These are phyloP conservation scores for Tenthredo amoena DNA, from an alignment of 2,888 invertebrate genomes.

Conservation along the genomic window DNA sequence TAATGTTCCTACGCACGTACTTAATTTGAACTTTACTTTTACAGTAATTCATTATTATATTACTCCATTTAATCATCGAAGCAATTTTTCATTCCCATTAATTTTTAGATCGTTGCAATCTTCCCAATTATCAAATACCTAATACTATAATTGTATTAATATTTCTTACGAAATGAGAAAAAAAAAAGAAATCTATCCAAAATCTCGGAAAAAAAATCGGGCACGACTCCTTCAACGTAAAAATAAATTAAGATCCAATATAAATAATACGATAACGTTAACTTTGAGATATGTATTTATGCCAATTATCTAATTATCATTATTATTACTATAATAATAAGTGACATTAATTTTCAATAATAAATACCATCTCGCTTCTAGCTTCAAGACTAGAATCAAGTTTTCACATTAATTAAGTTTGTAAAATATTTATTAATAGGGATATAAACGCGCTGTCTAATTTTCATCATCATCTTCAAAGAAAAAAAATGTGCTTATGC, in stretches of 20 bases:
- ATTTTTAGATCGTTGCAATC: not conserved
- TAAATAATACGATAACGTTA: not conserved
- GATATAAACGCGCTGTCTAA: not conserved
- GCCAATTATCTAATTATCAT: not conserved
- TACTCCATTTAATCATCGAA: not conserved
- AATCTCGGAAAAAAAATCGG: not conserved
- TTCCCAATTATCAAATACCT: not conserved
- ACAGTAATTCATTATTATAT: not conserved
- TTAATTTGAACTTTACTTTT: slow-evolving; percentile 28
- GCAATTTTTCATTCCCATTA: not conserved
- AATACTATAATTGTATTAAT: not conserved
- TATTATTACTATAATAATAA: not conserved
- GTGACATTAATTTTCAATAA: slow-evolving; percentile 25
- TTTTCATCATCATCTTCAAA: slow-evolving; percentile 24
- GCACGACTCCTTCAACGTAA: not conserved
- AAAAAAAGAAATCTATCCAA: not conserved
- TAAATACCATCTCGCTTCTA: slow-evolving; percentile 1
- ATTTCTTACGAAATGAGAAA: not conserved
- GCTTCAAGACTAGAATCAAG: slow-evolving; percentile 57
- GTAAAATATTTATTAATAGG: slow-evolving; percentile 63
- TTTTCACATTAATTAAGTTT: slow-evolving; percentile 62
- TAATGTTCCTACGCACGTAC: slow-evolving; percentile 45
- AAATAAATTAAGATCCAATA: not conserved
- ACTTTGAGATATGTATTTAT: slow-evolving; percentile 28
- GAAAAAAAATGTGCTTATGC: slow-evolving; percentile 17